Conservation (phyloP, 1,140 invertebrate species). For the Lasaia peninsularis region DNA sequence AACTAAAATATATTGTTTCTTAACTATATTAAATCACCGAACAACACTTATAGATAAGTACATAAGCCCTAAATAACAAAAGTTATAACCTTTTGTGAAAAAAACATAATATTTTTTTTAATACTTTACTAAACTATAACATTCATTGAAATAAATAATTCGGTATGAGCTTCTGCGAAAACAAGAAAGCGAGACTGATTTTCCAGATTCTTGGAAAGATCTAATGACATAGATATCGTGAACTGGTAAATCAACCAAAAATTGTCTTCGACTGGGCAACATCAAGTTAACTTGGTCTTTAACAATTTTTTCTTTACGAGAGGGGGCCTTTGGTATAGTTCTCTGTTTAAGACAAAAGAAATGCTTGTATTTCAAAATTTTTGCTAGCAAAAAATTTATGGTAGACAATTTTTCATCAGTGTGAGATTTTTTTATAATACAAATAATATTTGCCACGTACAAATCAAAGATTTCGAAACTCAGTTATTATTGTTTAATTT, state of each 20-base stretch:
- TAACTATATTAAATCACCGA: slow-evolving; percentile 4
- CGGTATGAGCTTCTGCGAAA: too few relatives aligned
- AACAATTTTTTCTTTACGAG: background rate
- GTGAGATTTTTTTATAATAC: too few relatives aligned
- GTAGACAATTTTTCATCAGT: too few relatives aligned
- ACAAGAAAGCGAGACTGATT: background rate
- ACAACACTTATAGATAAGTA: slow-evolving; percentile 14
- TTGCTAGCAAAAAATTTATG: too few relatives aligned
- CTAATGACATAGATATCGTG: slow-evolving; percentile 2
- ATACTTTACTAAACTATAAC: slow-evolving; percentile 1
- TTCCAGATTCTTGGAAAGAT: slow-evolving; percentile 6
- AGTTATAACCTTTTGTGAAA: slow-evolving; percentile 10
- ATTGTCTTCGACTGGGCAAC: background rate
- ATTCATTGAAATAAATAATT: background rate
- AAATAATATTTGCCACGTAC: too few relatives aligned
- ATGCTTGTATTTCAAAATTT: too few relatives aligned
- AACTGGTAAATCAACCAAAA: background rate
- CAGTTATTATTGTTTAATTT: too few relatives aligned
- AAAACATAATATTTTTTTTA: too few relatives aligned
- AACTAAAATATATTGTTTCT: slow-evolving; percentile 10
- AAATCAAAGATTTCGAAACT: too few relatives aligned
- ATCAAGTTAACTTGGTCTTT: background rate
- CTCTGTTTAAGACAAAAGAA: too few relatives aligned
- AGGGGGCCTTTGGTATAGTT: too few relatives aligned
- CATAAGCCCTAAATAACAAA: slow-evolving; percentile 15